Base-by-base conservation (phyloP, 2,888 invertebrate species). In the Andrena dorsata region DNA sequence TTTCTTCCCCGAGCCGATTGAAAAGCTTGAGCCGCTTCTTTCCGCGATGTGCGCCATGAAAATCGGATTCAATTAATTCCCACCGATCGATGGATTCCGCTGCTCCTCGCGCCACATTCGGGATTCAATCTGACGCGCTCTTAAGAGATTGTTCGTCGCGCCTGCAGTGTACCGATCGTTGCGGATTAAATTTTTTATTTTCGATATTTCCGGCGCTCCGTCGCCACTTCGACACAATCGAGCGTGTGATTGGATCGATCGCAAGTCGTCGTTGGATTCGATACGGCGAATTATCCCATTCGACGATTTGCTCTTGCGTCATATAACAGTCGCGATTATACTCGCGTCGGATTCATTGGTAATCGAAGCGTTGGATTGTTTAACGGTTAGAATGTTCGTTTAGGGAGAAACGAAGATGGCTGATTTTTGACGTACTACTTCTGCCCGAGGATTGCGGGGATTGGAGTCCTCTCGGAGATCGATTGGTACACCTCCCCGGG, bases 31-130 rank as follows among this genome's bases (percentile, higher is more conserved):
- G 6, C 1, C 41, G 20, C 10, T 61, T 47, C 23, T 35, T 72
- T 23, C 16, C 41, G 6, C 13, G 35, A 56, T 23, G 35, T 47
- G 13, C 13, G 64, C 20, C 51, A 47, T 75, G 69, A 72, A 75
- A 86, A 76, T 68, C 76, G 65, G 63, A 60, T 71, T 83, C 76
- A 80, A 83, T 85, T 83, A 85, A 86, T 79, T 68, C 64, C n/a
- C 51, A 64, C 64, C 80, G 79, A 83, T 83, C 79, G 76, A 66
- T 41, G 58, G 26, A 73, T 65, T 65, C 53, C 20, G 68, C 41
- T 63, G 51, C 35, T 28, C 56, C 23, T 66, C 41, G 30, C 6
- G 13, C 41, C 41, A 56, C 53, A 70, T 86, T 80, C 66, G 53
- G 66, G 66, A 72, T 66, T 60, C 73, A 76, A 72, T 61, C 41